Percentiles rank a stretch among this genome's conserved stretches.
phyloP scores from a whole-genome alignment of 64 coral and sea anemone genomes.

The Montipora sp. region DNA sequence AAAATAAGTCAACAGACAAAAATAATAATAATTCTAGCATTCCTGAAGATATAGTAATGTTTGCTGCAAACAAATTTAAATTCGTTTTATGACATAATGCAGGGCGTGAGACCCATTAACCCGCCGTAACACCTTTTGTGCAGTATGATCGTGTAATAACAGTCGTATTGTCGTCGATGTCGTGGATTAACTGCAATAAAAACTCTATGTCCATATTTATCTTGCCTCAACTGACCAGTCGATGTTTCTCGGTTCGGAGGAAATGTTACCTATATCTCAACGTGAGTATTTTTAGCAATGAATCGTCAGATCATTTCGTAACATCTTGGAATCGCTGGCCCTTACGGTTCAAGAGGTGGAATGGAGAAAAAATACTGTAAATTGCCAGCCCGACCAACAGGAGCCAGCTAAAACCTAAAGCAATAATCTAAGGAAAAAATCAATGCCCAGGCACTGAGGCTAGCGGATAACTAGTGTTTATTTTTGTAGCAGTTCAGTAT shows the following conservation, averaged over 20 bases:
- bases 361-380: too few species aligned
- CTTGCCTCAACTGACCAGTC: neutral
- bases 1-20: too few species aligned
- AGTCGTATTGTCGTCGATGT: neutral
- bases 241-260: neutral
- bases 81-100: too few species aligned
- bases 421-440: neutral
- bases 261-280: neutral
- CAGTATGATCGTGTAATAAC: neutral
- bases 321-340: too few species aligned
- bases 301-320: too few species aligned
- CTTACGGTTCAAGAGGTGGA: too few species aligned
- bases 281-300: too few species aligned
- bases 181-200: neutral
- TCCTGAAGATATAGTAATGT: too few species aligned
- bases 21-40: too few species aligned
- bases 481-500: neutral
- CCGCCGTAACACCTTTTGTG: too few species aligned
- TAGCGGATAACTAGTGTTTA: neutral
- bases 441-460: neutral
- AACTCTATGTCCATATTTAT: neutral
- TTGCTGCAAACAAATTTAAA: too few species aligned
- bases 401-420: neutral
- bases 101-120: too few species aligned
- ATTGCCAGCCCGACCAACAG: neutral